Evolutionary conservation across 1,140 invertebrate species (phyloP).

Genomic region (Ostrea edulis): DNA sequence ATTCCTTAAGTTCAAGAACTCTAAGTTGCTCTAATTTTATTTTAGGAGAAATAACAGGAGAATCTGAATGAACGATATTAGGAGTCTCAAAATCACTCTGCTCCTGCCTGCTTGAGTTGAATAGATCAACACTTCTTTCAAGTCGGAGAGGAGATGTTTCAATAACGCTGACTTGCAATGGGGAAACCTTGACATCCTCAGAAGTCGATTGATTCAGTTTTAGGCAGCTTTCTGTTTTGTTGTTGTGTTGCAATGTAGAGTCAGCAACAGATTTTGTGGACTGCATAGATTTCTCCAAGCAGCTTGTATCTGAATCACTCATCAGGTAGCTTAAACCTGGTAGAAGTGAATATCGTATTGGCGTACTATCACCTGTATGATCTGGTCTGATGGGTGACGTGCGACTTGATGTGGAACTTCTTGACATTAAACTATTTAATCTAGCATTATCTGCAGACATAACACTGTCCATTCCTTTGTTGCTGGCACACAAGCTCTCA

Average conservation of each 20-base stretch:
- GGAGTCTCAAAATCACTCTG: constrained; percentile 40
- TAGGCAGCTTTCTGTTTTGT: neutral
- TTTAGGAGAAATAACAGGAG: constrained; percentile 11
- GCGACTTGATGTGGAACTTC: neutral
- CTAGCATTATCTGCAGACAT: neutral
- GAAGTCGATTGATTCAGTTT: neutral
- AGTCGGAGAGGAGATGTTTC: constrained; percentile 58
- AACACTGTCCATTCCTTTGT: neutral
- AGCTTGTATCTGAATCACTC: constrained; percentile 31
- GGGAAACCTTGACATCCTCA: constrained; percentile 18
- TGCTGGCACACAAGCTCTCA: neutral
- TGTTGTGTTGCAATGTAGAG: neutral
- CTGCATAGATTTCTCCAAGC: neutral
- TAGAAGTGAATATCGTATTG: constrained; percentile 5
- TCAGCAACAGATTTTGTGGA: neutral
- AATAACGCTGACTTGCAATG: constrained; percentile 42
- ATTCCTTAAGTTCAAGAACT: constrained; percentile 44
- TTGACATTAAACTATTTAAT: neutral
- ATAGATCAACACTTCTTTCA: constrained; percentile 63
- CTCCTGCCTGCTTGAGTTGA: constrained; percentile 55
- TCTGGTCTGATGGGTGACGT: neutral
- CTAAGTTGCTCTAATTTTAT: constrained; percentile 1
- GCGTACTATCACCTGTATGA: neutral
- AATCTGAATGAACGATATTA: constrained; percentile 3
- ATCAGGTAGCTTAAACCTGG: constrained; percentile 51